Base-by-base conservation (phyloP, 1,140 invertebrate species). In the Ips nitidus region DNA sequence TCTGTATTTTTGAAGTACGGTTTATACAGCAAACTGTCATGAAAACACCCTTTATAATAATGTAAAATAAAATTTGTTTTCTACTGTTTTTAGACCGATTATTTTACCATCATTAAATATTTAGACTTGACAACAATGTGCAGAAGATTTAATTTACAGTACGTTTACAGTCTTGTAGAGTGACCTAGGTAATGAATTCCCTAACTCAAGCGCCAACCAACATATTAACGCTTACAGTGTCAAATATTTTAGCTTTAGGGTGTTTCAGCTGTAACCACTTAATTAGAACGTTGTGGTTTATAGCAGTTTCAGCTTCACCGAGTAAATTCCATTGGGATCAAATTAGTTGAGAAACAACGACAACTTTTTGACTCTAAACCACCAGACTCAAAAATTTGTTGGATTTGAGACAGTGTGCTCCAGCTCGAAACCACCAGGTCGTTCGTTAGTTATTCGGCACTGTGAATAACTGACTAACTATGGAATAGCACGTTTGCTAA, bases 401-500 rank as follows among this genome's bases (percentile, higher is more conserved):
- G 61, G 52, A 63, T 63, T 52, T 22, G 22, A 22, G 22, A 22
- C 22, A 22, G 22, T 22, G 52, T 63, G 52, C 61, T 63, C 36
- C 7, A 52, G 61, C 52, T 63, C 38, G 61, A 52, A 63, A 52
- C 52, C n/a, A 22, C 22, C 22, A 22, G 22, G 22, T 22, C 22
- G 22, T 22, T 22, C 22, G 22, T 22, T 22, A 22, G 22, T 22
- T 22, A 22, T 22, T 22, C 22, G 22, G 22, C 22, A 22, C 22
- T 22, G 52, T 63, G 61, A 63, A 63, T 63, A 63, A 63, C 61
- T 63, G 8, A 7, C 52, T 45, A 63, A 7, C 52, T 45, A 63
- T 63, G 50, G 61, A 52, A 63, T 40, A 52, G 50, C 45, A 37
- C 42, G 61, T 63, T 52, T 63, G 61, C 61, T 63, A 63, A 63